Conservation (phyloP, 1,140 invertebrate species). For the Drosophila pseudoananassae region DNA sequence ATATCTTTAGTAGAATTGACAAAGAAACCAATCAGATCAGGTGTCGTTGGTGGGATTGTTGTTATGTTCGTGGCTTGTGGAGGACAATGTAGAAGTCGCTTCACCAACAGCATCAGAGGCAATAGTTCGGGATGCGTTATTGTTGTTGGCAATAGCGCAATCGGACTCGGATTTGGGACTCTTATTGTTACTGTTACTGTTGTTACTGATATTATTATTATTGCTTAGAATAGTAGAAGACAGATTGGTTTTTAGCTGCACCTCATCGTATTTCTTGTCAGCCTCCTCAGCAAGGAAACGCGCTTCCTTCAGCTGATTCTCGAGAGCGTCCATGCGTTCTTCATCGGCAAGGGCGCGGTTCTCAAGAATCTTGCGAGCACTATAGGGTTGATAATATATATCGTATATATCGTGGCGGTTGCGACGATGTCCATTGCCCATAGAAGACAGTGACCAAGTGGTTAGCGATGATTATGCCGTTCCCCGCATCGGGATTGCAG, state of each 20-base stretch:
- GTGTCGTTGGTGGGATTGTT: constrained; percentile 72
- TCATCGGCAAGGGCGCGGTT: constrained; percentile 99
- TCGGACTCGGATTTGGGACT: constrained; percentile 45
- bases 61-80: constrained; percentile 68
- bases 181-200: constrained; percentile 44
- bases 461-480: constrained; percentile 75
- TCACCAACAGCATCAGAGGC: constrained; percentile 68
- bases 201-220: constrained; percentile 61
- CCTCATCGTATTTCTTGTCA: constrained; percentile 99
- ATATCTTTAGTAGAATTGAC: constrained; percentile 26
- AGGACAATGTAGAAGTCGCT: constrained; percentile 78
- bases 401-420: constrained; percentile 39
- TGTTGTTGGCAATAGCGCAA: constrained; percentile 57
- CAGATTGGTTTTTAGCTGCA: constrained; percentile 85
- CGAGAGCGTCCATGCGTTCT: constrained; percentile 99
- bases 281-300: constrained; percentile 99
- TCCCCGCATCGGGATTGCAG: constrained; percentile 37
- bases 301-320: constrained; percentile 99
- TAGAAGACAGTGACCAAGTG: constrained; percentile 83
- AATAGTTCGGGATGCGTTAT: constrained; percentile 72
- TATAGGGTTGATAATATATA: constrained; percentile 84
- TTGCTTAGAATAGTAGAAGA: constrained; percentile 67
- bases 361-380: constrained; percentile 99
- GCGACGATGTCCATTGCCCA: constrained; percentile 68
- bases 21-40: constrained; percentile 64